Evolutionary conservation across 2,888 invertebrate species (phyloP).

Genomic region (Sthenelais limicola): DNA sequence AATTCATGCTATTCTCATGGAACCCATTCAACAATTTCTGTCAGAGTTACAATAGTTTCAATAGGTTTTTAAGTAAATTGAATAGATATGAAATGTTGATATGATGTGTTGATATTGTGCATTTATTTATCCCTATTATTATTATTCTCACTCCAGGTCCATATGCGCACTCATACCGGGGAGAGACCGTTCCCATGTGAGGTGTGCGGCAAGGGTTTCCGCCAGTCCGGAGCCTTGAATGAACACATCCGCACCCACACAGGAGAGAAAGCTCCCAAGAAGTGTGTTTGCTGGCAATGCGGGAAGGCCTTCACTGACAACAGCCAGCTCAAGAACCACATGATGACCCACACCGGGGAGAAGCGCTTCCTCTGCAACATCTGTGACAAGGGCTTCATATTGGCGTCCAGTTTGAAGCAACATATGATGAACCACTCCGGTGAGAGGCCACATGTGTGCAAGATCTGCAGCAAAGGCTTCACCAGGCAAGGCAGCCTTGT

Average conservation of each 20-base stretch:
- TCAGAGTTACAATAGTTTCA: no score
- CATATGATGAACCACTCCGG: conserved; percentile 26
- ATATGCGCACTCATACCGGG: conserved; percentile 25
- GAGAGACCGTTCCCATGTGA: conserved; percentile 10
- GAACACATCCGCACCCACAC: conserved; percentile 13
- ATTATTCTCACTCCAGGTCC: background rate
- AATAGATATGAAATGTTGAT: no score
- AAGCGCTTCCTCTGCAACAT: background rate
- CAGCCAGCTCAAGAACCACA: background rate
- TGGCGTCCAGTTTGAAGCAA: background rate
- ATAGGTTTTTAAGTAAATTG: no score
- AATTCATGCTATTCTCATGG: no score
- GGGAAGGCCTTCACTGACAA: conserved; percentile 4
- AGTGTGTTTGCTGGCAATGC: conserved; percentile 1
- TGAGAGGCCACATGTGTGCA: conserved; percentile 7
- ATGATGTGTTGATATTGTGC: no score
- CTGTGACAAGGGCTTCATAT: conserved; percentile 1
- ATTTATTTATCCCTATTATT: no score
- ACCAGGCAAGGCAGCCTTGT: background rate
- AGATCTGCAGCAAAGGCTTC: conserved; percentile 4
- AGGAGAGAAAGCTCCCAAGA: conserved; percentile 24
- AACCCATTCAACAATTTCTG: no score
- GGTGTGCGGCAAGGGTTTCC: conserved; percentile 12
- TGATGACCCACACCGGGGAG: conserved; percentile 23
- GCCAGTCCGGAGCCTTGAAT: background rate